Percentiles rank a stretch among this genome's conserved stretches.
Conservation (phyloP, 2,797 vertebrate genomes). For the Sebastes steindachneri region DNA sequence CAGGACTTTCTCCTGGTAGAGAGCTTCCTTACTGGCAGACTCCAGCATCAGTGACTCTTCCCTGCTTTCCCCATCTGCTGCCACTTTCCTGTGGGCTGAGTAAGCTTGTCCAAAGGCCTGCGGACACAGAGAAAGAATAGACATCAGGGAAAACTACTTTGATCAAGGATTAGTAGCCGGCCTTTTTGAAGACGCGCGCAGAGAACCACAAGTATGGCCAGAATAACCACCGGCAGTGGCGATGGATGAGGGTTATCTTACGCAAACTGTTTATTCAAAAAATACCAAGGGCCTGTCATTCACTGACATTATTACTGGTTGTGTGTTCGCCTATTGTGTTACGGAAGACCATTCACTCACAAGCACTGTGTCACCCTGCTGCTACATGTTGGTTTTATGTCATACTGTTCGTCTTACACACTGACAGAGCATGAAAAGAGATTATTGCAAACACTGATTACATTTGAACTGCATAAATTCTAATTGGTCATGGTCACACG, state of each 20-base stretch:
- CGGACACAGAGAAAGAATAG: neutral
- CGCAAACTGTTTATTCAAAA: neutral
- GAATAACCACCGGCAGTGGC: neutral
- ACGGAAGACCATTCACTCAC: neutral
- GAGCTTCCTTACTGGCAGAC: constrained; percentile 96
- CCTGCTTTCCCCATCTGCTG: constrained; percentile 95
- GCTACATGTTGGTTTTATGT: neutral
- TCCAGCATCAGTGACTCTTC: constrained; percentile 97
- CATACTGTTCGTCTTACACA: neutral
- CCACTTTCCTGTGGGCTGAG: constrained; percentile 96
- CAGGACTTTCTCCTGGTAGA: constrained; percentile 93
- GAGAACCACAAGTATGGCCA: neutral
- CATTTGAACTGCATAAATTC: neutral
- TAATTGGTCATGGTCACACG: neutral
- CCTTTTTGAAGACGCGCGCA: neutral
- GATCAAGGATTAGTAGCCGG: neutral
- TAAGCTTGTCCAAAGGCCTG: constrained; percentile 97
- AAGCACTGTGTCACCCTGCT: neutral
- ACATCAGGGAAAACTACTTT: neutral
- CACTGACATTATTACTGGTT: neutral
- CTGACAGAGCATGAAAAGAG: neutral
- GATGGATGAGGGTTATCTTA: neutral
- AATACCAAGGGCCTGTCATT: neutral
- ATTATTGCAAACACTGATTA: neutral
- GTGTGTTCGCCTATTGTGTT: neutral